Evolutionary conservation across 2,113 vertebrate species (phyloP).

Genomic region (Triplophysa tibetana): DNA sequence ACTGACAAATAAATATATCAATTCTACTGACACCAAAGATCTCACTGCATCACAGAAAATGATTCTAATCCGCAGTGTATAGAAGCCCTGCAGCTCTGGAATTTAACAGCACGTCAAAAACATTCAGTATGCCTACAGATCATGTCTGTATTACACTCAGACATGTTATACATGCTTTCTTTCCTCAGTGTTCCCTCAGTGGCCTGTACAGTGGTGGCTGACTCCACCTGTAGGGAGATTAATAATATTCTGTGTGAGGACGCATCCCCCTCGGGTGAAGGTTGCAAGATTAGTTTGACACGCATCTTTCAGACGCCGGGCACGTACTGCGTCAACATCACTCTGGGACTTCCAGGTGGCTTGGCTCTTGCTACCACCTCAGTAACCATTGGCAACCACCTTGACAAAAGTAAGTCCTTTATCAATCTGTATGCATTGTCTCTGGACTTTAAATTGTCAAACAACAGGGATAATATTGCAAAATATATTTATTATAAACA

Average conservation of each 20-base stretch:
- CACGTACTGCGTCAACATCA: conserved; percentile 91
- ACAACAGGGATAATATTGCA: not conserved
- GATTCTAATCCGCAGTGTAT: not conserved
- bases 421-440: not conserved
- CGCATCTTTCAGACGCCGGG: conserved; percentile 83
- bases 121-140: not conserved
- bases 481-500: not conserved
- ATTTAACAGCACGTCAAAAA: not conserved
- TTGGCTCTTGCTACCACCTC: conserved; percentile 79
- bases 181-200: conserved; percentile 81
- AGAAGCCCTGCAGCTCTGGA: not conserved
- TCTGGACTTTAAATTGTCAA: not conserved
- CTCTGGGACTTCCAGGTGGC: conserved; percentile 79
- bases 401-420: conserved; percentile 69
- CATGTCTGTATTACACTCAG: not conserved
- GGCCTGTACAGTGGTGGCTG: conserved; percentile 85
- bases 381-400: conserved; percentile 77
- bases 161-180: not conserved
- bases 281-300: conserved; percentile 79
- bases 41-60: not conserved
- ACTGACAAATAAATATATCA: too few species aligned
- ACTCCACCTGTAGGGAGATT: conserved; percentile 79
- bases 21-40: too few species aligned
- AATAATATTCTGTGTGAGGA: conserved; percentile 76
- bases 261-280: conserved; percentile 50